These are phyloP conservation scores for Ormyrus labotus DNA, from an alignment of 2,888 invertebrate genomes.

Conservation along the genomic window DNA sequence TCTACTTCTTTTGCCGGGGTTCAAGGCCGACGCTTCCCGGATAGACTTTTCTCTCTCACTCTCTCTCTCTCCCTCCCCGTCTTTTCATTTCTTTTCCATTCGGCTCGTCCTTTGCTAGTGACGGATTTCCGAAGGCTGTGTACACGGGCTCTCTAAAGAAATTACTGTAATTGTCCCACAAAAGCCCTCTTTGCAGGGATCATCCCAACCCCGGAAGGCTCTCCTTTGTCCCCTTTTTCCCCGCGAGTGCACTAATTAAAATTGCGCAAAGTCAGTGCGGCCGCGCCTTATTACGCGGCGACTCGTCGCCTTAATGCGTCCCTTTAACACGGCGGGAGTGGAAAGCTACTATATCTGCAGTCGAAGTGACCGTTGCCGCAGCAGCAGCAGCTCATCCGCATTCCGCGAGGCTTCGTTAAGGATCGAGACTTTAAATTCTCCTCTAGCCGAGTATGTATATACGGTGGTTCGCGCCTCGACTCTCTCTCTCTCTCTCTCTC, in stretches of 20 bases:
- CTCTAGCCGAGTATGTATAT: not conserved
- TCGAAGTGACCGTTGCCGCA: constrained; percentile 9
- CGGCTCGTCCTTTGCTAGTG: constrained; percentile 7
- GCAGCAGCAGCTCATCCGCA: constrained; percentile 53
- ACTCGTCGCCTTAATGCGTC: constrained; percentile 59
- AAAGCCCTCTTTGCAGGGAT: not conserved
- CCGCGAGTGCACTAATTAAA: not conserved
- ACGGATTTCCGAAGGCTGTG: constrained; percentile 4
- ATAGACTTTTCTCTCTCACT: constrained; percentile 36
- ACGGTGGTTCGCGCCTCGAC: not conserved
- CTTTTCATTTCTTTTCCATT: constrained; percentile 39
- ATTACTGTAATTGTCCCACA: not conserved
- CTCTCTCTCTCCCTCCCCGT: not conserved
- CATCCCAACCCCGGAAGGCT: too few species aligned
- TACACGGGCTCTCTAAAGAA: too few species aligned
- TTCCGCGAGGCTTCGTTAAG: constrained; percentile 56
- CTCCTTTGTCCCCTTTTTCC: not conserved
- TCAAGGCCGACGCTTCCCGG: constrained; percentile 49
- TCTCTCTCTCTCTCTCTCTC: constrained; percentile 6
- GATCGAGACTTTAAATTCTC: constrained; percentile 34
- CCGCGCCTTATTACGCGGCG: constrained; percentile 61
- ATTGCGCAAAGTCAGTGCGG: not conserved
- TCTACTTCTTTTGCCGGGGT: constrained; percentile 28
- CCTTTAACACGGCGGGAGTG: constrained; percentile 45
- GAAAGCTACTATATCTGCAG: constrained; percentile 50